phyloP scores from a whole-genome alignment of 2,113 vertebrate genomes.

The Garra rufa region DNA sequence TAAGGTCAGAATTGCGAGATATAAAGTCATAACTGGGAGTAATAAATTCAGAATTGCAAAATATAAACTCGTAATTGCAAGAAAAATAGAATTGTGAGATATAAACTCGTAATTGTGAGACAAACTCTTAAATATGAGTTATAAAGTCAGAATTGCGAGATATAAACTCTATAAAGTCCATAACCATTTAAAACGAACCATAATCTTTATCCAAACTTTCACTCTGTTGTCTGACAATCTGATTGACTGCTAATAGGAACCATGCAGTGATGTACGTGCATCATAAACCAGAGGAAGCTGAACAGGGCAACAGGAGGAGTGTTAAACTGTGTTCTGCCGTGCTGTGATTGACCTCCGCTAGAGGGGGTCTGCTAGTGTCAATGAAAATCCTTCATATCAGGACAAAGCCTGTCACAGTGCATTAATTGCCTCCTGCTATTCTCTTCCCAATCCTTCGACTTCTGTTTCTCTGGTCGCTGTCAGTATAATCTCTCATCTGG shows the following conservation, averaged over 20 bases:
- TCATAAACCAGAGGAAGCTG: conserved; percentile 33
- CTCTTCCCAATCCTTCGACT: neutral
- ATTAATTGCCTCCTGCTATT: conserved; percentile 35
- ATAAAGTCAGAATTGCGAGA: too few relatives aligned
- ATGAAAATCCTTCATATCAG: conserved; percentile 30
- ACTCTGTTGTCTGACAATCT: neutral
- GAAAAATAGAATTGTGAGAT: too few relatives aligned
- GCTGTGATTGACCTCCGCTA: conserved; percentile 42
- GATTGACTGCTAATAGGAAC: conserved; percentile 27
- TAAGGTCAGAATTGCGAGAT: too few relatives aligned
- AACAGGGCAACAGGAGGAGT: conserved; percentile 36
- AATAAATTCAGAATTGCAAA: too few relatives aligned
- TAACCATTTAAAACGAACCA: neutral
- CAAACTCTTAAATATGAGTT: too few relatives aligned
- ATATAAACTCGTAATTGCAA: too few relatives aligned
- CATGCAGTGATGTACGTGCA: neutral
- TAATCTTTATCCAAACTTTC: neutral
- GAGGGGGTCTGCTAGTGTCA: conserved; percentile 45
- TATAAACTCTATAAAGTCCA: neutral
- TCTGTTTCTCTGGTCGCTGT: conserved; percentile 27
- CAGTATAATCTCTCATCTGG: conserved; percentile 27
- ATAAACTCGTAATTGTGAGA: too few relatives aligned
- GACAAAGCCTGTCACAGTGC: conserved; percentile 26
- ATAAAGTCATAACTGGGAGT: too few relatives aligned
- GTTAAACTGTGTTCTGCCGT: conserved; percentile 38